Base-by-base conservation (phyloP, 2,113 vertebrate species). In the Chloropsis hardwickii region DNA sequence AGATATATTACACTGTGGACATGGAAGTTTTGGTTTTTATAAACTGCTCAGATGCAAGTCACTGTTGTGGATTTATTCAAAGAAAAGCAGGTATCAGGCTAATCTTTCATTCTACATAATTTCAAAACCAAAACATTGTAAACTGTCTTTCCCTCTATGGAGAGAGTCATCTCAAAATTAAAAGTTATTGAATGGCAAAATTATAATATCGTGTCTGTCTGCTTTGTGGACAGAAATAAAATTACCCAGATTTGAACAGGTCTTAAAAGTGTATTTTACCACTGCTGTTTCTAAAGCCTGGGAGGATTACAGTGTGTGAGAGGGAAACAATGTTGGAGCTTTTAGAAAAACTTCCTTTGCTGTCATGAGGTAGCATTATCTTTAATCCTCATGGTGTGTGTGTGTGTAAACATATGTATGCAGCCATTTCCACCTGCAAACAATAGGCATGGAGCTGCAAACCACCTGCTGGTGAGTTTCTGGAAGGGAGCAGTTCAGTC, bases 321-420 rank as follows among this genome's bases (percentile, higher is more conserved):
- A 70, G 40, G 54, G 42, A 94, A 91, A 94, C 78, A 96, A 80
- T 87, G 81, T 69, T 79, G 35, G 71, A 80, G 35, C 81, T 90
- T 86, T 92, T 90, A 79, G 66, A 84, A 81, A 90, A 77, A 94
- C 91, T 96, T 97, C 86, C 82, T 94, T 78, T 97, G 90, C 90
- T 92, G 86, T 93, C 80, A 73, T 48, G 80, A 76, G 70, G 51
- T 74, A 77, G 67, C 62, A 86, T 86, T 94, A 93, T 96, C 80
- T 94, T 91, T 81, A 90, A 85, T 81, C 85, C 53, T 93, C 71
- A 47, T 65, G n/a, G n/a, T 88, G 21, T 70, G 66, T 81, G 86
- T 78, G 56, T 77, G 60, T 80, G 66, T 96, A 93, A 96, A 76
- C 86, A 67, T 67, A n/a, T 2, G 7, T 78, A 60, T 74, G 82